phyloP scores from a whole-genome alignment of 1,140 invertebrate genomes.

The Halictus rubicundus region DNA sequence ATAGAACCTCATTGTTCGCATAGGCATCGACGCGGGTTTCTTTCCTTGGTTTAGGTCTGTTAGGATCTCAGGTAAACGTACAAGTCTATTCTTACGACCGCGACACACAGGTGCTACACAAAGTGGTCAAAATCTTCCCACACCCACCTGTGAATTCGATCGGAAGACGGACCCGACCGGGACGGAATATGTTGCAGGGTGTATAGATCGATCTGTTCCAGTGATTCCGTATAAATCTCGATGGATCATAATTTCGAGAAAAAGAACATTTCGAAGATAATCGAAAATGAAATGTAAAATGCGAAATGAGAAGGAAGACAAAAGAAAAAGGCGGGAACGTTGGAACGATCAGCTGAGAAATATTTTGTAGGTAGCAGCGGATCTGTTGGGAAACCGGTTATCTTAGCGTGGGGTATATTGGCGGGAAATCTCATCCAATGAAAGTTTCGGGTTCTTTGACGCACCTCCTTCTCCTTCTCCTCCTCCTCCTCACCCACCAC shows the following conservation, averaged over 20 bases:
- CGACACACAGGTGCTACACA: conserved; percentile 63
- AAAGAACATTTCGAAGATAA: too few relatives aligned
- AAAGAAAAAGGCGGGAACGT: conserved; percentile 16
- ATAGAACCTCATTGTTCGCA: conserved; percentile 11
- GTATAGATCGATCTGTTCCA: too few relatives aligned
- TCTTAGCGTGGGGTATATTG: conserved; percentile 48
- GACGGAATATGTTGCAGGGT: conserved; percentile 26
- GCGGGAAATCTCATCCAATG: conserved; percentile 59
- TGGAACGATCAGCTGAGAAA: conserved; percentile 55
- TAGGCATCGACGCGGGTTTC: conserved; percentile 30
- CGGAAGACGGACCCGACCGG: conserved; percentile 39
- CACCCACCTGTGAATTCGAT: conserved; percentile 46
- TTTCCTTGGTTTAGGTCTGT: conserved; percentile 11
- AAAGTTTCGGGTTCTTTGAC: not conserved
- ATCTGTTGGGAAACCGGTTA: conserved; percentile 53
- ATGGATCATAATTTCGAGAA: not conserved
- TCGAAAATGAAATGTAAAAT: not conserved
- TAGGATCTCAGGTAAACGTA: conserved; percentile 16
- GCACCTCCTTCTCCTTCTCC: not conserved
- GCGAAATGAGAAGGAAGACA: not conserved
- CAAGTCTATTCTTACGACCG: not conserved
- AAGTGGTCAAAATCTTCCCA: conserved; percentile 66
- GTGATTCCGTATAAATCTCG: not conserved
- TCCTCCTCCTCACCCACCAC: not conserved
- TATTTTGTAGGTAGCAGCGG: conserved; percentile 4